Base-by-base conservation (phyloP, 1,140 invertebrate genomes). In the Drosophila funebris region DNA sequence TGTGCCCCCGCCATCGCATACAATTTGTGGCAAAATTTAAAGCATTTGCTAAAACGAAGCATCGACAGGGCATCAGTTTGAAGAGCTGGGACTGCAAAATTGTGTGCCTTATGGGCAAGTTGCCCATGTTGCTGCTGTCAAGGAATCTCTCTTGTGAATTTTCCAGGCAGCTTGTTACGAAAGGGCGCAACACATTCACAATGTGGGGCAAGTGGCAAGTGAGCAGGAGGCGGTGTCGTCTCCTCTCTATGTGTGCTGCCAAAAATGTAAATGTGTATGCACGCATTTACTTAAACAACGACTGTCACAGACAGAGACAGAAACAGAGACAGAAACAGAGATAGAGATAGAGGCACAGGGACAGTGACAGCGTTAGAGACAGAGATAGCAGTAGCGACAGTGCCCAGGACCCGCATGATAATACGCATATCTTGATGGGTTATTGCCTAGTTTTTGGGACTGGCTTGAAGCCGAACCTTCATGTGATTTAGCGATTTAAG, bases 371-470 rank as follows among this genome's bases (percentile, higher is more conserved):
- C n/a, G n/a, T n/a, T n/a, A n/a, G n/a, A n/a, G 4, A 54, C 18
- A 54, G 66, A 52, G 64, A 31, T 18, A 14, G 29, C 9, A 16
- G 14, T 22, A 53, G 33, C 20, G 24, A 50, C 7, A 31, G 22
- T 29, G 27, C 6, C 13, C 1, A 58, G 43, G 67, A 62, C 77
- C 77, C 82, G 74, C 82, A 78, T 87, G 70, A 78, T 72, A 85
- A 87, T 41, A 63, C 60, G 77, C 82, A 82, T 82, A 87, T 85
- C 85, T 85, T 69, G 69, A 75, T 78, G 78, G 78, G 76, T 87
- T 78, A 85, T 82, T 75, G 82, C 78, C 74, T 78, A 85, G 74
- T 82, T 87, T 87, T 77, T 31, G 74, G 78, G 64, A 46, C 72
- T 52, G 60, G 46, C 63, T 73, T 48, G 57, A 27, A 78, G 76